These are phyloP conservation scores for Melikaiella ostensackeni DNA, from an alignment of 2,888 invertebrate genomes.

Conservation along the genomic window DNA sequence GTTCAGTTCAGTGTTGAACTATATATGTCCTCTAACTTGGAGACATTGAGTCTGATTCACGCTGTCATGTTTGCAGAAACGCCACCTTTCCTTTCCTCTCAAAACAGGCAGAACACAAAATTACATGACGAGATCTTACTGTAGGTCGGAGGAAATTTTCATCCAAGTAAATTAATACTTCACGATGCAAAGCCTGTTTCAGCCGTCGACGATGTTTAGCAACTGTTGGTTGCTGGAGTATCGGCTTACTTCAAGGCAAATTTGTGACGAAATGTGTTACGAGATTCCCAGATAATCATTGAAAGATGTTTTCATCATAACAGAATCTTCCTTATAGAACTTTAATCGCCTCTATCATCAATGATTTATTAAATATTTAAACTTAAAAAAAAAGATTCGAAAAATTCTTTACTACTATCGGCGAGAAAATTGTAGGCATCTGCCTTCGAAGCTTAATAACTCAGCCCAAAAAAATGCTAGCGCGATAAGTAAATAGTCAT, in stretches of 20 bases:
- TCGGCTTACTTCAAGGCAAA: slow-evolving; percentile 59
- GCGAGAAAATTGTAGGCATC: too few relatives aligned
- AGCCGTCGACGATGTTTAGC: slow-evolving; percentile 57
- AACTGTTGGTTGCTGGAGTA: slow-evolving; percentile 45
- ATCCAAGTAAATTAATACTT: slow-evolving; percentile 53
- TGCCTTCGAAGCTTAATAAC: too few relatives aligned
- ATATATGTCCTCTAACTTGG: neutral
- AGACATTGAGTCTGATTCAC: neutral
- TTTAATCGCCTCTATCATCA: neutral
- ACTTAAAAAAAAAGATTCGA: too few relatives aligned
- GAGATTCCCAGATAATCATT: slow-evolving; percentile 56
- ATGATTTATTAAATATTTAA: too few relatives aligned
- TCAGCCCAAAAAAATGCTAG: too few relatives aligned
- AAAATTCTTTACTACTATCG: too few relatives aligned
- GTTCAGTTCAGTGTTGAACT: neutral
- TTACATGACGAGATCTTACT: slow-evolving; percentile 23
- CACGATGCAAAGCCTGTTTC: slow-evolving; percentile 63
- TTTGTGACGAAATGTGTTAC: slow-evolving; percentile 53
- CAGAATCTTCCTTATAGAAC: neutral
- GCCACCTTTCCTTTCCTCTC: slow-evolving; percentile 16
- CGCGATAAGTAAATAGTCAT: too few relatives aligned
- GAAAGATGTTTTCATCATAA: slow-evolving; percentile 8
- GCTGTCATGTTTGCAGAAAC: neutral
- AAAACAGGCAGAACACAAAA: slow-evolving; percentile 39
- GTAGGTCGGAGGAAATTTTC: slow-evolving; percentile 39